A percentile compares a stretch with the other conserved stretches of the same genome.
Evolutionary conservation across 2,888 invertebrate species (phyloP).

Genomic region (Stegophylla sp.): DNA sequence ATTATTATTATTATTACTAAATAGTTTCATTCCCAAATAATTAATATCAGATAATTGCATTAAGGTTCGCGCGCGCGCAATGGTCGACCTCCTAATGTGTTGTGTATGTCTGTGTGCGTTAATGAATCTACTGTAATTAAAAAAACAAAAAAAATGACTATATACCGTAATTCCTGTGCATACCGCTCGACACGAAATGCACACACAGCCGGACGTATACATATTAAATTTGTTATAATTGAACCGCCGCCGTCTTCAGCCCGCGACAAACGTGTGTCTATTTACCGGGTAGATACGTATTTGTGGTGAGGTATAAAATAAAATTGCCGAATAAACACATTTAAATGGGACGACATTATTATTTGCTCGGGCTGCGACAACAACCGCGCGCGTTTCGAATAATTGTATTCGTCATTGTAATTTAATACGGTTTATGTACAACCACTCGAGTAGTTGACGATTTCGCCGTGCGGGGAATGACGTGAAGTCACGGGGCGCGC

Average conservation of each 20-base stretch:
- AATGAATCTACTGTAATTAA: constrained; percentile 15
- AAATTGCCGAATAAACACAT: not conserved
- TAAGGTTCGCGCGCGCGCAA: not conserved
- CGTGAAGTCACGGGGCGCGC: constrained; percentile 10
- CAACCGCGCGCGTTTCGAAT: not conserved
- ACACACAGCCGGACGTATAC: not conserved
- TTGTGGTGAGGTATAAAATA: too few species aligned
- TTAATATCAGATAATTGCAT: constrained; percentile 21
- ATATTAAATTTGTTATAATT: not conserved
- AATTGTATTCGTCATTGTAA: constrained; percentile 3
- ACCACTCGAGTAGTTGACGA: constrained; percentile 28
- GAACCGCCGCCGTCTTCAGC: constrained; percentile 3
- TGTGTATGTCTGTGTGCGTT: not conserved
- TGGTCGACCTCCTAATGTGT: too few species aligned
- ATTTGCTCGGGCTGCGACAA: not conserved
- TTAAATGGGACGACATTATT: not conserved
- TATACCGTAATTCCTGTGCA: not conserved
- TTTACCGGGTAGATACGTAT: not conserved
- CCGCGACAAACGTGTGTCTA: too few species aligned
- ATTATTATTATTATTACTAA: too few species aligned
- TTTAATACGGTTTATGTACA: constrained; percentile 35
- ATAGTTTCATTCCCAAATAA: not conserved
- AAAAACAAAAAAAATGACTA: constrained; percentile 36
- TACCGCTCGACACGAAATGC: too few species aligned
- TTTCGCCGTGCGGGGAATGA: constrained; percentile 15